phyloP scores from a whole-genome alignment of 2,888 invertebrate genomes.

The Drosophila melanosoma region DNA sequence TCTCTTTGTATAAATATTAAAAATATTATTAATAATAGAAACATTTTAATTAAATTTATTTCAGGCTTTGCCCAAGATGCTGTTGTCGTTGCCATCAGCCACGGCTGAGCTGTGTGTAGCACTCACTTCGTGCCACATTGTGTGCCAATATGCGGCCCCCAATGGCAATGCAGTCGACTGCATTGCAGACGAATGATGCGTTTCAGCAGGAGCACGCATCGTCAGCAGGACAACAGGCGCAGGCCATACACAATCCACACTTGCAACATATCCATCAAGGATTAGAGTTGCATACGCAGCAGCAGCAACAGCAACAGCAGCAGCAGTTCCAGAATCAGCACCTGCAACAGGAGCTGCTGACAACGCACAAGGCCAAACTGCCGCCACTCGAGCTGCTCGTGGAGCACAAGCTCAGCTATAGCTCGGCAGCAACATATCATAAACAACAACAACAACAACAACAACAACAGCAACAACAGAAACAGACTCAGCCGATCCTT shows the following conservation, averaged over 20 bases:
- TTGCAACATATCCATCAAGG: constrained; percentile 7
- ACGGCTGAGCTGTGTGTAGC: constrained; percentile 62
- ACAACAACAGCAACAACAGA: constrained; percentile 31
- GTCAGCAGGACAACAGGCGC: constrained; percentile 50
- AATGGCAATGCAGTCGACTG: constrained; percentile 76
- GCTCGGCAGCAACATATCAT: constrained; percentile 62
- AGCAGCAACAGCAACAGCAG: constrained; percentile 37
- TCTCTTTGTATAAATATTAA: not conserved
- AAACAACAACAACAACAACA: constrained; percentile 33
- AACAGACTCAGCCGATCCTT: constrained; percentile 13
- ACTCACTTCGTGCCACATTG: constrained; percentile 12
- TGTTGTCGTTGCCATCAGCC: constrained; percentile 58
- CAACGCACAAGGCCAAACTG: constrained; percentile 61
- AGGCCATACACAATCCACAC: constrained; percentile 16
- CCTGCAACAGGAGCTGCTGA: constrained; percentile 36
- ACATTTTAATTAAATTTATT: not conserved
- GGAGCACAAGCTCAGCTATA: constrained; percentile 80
- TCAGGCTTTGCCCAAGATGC: constrained; percentile 64
- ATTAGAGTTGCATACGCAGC: constrained; percentile 26
- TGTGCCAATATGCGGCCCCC: constrained; percentile 80
- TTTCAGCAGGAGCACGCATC: constrained; percentile 49
- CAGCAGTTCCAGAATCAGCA: constrained; percentile 31
- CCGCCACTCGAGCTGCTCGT: constrained; percentile 77
- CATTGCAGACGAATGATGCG: constrained; percentile 79
- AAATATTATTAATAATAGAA: not conserved